These are phyloP conservation scores for Xestia c-nigrum DNA, from an alignment of 2,888 invertebrate genomes.

Conservation along the genomic window DNA sequence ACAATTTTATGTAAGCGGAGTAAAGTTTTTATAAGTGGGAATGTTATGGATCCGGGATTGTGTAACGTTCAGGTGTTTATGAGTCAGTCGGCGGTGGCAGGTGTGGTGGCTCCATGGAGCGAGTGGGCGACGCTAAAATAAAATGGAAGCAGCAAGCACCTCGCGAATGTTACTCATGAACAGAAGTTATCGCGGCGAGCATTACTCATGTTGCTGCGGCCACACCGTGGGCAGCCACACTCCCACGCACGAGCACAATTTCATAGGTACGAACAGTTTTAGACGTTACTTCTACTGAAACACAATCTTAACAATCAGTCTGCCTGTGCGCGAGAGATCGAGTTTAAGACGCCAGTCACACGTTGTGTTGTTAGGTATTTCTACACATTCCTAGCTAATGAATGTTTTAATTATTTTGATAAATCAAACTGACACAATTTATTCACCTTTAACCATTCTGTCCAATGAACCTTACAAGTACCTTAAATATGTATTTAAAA, in stretches of 20 bases:
- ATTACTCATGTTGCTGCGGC: conserved; percentile 85
- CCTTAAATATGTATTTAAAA: not conserved
- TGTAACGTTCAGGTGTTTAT: conserved; percentile 88
- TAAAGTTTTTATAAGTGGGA: conserved; percentile 64
- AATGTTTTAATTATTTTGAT: conserved; percentile 18
- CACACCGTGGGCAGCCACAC: conserved; percentile 77
- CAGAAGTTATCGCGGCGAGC: conserved; percentile 75
- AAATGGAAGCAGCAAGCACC: conserved; percentile 79
- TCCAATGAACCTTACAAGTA: conserved; percentile 1
- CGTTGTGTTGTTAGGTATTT: conserved; percentile 14
- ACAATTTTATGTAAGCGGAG: conserved; percentile 50
- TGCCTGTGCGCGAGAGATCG: conserved; percentile 52
- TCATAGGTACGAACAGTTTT: conserved; percentile 83
- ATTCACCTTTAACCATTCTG: conserved; percentile 12
- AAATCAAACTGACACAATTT: conserved; percentile 23
- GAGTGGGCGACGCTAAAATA: conserved; percentile 88
- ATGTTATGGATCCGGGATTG: conserved; percentile 78
- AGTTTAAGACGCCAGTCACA: conserved; percentile 31
- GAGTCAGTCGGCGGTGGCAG: conserved; percentile 81
- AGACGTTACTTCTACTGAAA: conserved; percentile 74
- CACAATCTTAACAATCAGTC: conserved; percentile 69
- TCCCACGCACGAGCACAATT: conserved; percentile 89
- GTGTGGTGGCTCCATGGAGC: conserved; percentile 82
- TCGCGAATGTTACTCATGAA: conserved; percentile 82
- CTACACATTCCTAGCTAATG: conserved; percentile 21